Percentiles rank a stretch among this genome's conserved stretches.
phyloP scores from a whole-genome alignment of 2,113 vertebrate genomes.

The Erpornis zantholeuca region DNA sequence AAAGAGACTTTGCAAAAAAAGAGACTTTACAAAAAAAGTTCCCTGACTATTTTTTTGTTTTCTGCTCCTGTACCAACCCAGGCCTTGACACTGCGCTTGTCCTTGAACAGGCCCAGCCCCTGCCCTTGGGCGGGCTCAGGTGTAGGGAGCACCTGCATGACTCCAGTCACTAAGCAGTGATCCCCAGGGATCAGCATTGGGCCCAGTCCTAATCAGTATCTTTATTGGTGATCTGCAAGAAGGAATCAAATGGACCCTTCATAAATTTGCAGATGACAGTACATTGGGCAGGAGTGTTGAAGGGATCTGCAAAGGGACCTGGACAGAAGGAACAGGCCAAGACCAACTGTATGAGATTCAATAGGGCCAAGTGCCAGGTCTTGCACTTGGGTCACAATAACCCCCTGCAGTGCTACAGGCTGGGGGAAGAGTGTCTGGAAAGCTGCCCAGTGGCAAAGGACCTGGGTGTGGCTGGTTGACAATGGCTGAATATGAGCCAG shows the following conservation, averaged over 20 bases:
- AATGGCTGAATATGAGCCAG: neutral
- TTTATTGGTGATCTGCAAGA: neutral
- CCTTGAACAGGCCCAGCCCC: neutral
- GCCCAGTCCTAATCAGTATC: neutral
- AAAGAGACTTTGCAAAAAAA: neutral
- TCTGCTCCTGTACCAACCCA: neutral
- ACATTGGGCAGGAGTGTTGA: neutral
- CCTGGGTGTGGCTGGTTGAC: neutral
- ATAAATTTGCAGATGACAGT: neutral
- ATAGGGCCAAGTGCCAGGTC: neutral
- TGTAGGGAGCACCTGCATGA: neutral
- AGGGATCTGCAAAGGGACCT: neutral
- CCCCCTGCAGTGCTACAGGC: neutral
- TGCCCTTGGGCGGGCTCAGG: rapidly evolving
- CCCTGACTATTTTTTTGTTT: neutral
- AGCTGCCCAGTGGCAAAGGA: neutral
- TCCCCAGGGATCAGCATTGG: neutral
- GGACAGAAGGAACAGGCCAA: neutral
- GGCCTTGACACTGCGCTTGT: neutral
- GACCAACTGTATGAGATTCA: neutral
- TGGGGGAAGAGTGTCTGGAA: neutral
- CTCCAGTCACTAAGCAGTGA: neutral
- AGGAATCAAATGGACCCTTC: neutral
- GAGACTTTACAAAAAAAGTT: neutral
- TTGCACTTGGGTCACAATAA: neutral